Conservation (phyloP, 2,888 invertebrate genomes). For the Cataglyphis altisquamis region DNA sequence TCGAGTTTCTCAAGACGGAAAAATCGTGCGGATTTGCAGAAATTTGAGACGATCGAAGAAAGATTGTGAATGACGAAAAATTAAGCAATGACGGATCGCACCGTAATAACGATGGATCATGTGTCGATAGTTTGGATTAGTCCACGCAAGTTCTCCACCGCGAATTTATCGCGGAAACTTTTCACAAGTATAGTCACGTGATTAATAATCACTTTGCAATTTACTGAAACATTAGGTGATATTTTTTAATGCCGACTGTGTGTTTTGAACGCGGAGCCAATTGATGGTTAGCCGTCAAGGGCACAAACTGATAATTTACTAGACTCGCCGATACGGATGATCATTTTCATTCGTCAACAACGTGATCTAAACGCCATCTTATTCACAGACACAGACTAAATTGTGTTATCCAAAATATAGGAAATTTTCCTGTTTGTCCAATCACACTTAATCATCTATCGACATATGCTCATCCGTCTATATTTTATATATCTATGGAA, state of each 20-base stretch:
- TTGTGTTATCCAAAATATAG: neutral
- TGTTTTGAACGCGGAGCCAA: constrained; percentile 46
- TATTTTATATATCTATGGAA: no score
- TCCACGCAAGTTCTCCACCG: neutral
- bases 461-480: no score
- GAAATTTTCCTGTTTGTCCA: neutral
- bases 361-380: constrained; percentile 6
- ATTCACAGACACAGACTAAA: neutral
- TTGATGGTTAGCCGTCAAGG: constrained; percentile 46
- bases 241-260: constrained; percentile 2
- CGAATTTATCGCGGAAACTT: neutral
- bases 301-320: neutral
- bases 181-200: constrained; percentile 6
- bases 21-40: neutral
- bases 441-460: no score
- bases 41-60: neutral
- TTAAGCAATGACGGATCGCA: neutral
- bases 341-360: neutral
- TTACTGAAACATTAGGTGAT: constrained; percentile 15
- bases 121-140: neutral
- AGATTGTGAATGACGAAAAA: neutral
- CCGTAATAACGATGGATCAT: neutral
- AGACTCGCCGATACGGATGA: neutral
- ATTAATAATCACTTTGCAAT: constrained; percentile 36
- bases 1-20: neutral